These are phyloP conservation scores for Sceloporus tristichus DNA, from an alignment of 2,113 vertebrate species.

Conservation along the genomic window DNA sequence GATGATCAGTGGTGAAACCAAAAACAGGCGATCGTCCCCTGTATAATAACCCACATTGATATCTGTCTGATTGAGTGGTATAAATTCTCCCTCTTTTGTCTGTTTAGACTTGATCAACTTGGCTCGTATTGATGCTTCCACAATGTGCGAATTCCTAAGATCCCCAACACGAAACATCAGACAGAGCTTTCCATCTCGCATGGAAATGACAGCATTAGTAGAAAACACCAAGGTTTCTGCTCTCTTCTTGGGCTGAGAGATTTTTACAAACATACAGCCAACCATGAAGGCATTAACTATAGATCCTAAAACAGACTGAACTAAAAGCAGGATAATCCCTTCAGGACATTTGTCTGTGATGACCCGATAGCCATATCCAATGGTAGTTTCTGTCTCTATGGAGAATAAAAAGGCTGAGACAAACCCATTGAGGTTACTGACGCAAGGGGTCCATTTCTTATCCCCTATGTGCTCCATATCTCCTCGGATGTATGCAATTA, in stretches of 20 bases:
- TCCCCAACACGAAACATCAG: slow-evolving; percentile 99
- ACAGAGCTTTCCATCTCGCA: slow-evolving; percentile 95
- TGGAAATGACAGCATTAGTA: slow-evolving; percentile 96
- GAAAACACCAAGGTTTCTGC: slow-evolving; percentile 98
- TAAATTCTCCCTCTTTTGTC: slow-evolving; percentile 99
- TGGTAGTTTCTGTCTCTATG: slow-evolving; percentile 98
- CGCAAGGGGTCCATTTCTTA: slow-evolving; percentile 93
- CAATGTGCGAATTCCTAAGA: slow-evolving; percentile 98
- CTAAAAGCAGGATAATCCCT: slow-evolving; percentile 94
- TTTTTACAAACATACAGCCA: slow-evolving; percentile 99
- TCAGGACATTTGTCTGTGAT: slow-evolving; percentile 99
- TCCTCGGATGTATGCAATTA: slow-evolving; percentile 96
- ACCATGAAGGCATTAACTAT: slow-evolving; percentile 99
- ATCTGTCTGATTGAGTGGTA: slow-evolving; percentile 98
- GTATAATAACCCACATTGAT: slow-evolving; percentile 98
- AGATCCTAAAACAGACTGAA: slow-evolving; percentile 97
- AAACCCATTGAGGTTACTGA: slow-evolving; percentile 97
- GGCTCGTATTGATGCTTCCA: slow-evolving; percentile 97
- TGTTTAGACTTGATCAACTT: slow-evolving; percentile 99
- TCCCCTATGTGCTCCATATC: slow-evolving; percentile 96
- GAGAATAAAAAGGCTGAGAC: slow-evolving; percentile 99
- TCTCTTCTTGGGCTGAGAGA: slow-evolving; percentile 98
- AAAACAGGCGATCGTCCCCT: slow-evolving; percentile 96
- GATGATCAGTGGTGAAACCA: slow-evolving; percentile 98
- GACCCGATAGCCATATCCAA: slow-evolving; percentile 97